Conservation (phyloP, 2,797 vertebrate genomes). For the Eupleurogrammus muticus region DNA sequence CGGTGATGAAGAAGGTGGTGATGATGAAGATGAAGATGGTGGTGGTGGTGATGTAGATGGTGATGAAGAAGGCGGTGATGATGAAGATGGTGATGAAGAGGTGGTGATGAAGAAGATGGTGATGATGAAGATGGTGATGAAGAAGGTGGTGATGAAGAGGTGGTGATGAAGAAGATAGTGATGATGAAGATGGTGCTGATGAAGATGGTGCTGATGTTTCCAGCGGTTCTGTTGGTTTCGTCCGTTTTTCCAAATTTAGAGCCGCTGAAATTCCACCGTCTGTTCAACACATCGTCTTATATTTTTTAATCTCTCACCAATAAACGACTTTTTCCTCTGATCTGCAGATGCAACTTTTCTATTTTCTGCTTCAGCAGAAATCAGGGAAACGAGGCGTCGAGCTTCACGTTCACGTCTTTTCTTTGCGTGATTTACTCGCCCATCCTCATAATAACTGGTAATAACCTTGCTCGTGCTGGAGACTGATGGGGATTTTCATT, state of each 20-base stretch:
- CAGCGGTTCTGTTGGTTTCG: too few relatives aligned
- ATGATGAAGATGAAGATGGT: too few relatives aligned
- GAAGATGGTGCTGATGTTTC: too few relatives aligned
- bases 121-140: too few relatives aligned
- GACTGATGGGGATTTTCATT: conserved; percentile 74
- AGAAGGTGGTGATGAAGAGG: too few relatives aligned
- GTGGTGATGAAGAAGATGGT: too few relatives aligned
- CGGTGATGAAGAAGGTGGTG: too few relatives aligned
- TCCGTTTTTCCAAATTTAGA: conserved; percentile 73
- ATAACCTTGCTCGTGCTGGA: conserved; percentile 60
- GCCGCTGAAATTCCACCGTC: conserved; percentile 46
- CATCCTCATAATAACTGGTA: conserved; percentile 61
- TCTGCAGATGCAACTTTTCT: conserved; percentile 38
- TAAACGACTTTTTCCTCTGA: background rate
- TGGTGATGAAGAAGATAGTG: too few relatives aligned
- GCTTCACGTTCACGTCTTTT: conserved; percentile 44
- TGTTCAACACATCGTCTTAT: conserved; percentile 44
- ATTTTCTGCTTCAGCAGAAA: conserved; percentile 41
- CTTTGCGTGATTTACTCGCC: conserved; percentile 60
- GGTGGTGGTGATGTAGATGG: too few relatives aligned
- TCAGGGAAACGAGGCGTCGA: conserved; percentile 10
- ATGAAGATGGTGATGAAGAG: too few relatives aligned
- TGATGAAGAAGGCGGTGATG: too few relatives aligned
- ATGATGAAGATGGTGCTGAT: too few relatives aligned
- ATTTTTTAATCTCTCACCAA: conserved; percentile 48